Base-by-base conservation (phyloP, 2,113 vertebrate species). In the Myiozetetes cayanensis region DNA sequence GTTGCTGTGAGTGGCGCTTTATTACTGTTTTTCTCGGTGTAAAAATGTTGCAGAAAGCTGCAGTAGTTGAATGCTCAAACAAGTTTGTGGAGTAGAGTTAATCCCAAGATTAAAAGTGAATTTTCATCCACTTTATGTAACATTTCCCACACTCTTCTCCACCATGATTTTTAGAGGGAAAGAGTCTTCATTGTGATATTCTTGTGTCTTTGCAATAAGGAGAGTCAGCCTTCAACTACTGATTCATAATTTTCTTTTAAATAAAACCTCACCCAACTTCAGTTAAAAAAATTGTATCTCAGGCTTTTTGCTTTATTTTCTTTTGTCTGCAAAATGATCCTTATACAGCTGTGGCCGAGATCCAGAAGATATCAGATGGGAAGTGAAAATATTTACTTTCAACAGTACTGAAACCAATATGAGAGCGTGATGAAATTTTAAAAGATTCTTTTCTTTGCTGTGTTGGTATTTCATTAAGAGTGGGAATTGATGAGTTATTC, bases 331-430 rank as follows among this genome's bases (percentile, higher is more conserved):
- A 52, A 8, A 68, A 49, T 85, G 21, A 14, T 87, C 85, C 49
- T 85, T 74, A 10, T 0, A 20, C 6, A 49, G 12, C 43, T 47
- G 33, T 78, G 94, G 56, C 80, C 20, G 44, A 83, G 58, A 52
- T 65, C 90, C 85, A 91, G 46, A 65, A 76, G 74, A 23, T 85
- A 66, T 53, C 75, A 71, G 90, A 70, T 92, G 47, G 72, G 30
- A 88, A 46, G 50, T 76, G 72, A 62, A 62, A 80, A 49, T 50
- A 28, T 65, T 84, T 90, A 14, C 30, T 90, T 93, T 90, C 86
- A 95, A 30, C 58, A 39, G 31, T 27, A n/a, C 41, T 22, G 67
- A 74, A 90, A 83, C 19, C 21, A 59, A 12, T 85, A 72, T 85
- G 82, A 96, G 28, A 25, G 2, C 0, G 12, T 72, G 92, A 79